These are phyloP conservation scores for Lasioglossum morio DNA, from an alignment of 2,888 invertebrate genomes.

Conservation along the genomic window DNA sequence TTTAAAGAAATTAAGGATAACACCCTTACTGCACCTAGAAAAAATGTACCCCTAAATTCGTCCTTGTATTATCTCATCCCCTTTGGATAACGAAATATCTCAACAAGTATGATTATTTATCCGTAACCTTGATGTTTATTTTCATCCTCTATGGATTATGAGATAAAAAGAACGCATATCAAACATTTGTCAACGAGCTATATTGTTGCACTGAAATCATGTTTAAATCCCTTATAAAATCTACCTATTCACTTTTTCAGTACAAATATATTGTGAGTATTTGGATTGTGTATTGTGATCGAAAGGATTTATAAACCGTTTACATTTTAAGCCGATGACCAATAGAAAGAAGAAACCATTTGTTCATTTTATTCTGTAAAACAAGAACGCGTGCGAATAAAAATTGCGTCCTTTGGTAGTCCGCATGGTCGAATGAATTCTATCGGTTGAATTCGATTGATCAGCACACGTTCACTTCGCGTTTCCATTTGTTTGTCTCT, in stretches of 20 bases:
- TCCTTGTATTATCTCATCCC: too few relatives aligned
- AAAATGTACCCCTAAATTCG: too few relatives aligned
- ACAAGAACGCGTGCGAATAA: neutral
- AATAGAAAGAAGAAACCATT: neutral
- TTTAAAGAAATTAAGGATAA: too few relatives aligned
- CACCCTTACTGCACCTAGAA: too few relatives aligned
- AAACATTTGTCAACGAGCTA: neutral
- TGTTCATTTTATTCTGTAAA: conserved; percentile 9
- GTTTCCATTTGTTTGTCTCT: neutral
- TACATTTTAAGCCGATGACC: conserved; percentile 11
- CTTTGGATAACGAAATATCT: too few relatives aligned
- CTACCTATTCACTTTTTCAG: neutral
- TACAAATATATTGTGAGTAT: neutral
- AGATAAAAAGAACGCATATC: neutral
- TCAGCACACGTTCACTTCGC: neutral
- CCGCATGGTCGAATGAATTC: neutral
- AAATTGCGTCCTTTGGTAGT: neutral
- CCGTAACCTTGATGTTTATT: too few relatives aligned
- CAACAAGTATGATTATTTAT: too few relatives aligned
- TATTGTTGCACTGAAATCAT: too few relatives aligned
- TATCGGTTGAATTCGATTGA: neutral
- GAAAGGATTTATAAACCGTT: conserved; percentile 22
- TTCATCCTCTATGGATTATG: neutral
- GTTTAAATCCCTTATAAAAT: neutral
- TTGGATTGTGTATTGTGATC: neutral